Evolutionary conservation across 2,888 invertebrate genomes (phyloP).

Genomic region (Drosophila falleni): DNA sequence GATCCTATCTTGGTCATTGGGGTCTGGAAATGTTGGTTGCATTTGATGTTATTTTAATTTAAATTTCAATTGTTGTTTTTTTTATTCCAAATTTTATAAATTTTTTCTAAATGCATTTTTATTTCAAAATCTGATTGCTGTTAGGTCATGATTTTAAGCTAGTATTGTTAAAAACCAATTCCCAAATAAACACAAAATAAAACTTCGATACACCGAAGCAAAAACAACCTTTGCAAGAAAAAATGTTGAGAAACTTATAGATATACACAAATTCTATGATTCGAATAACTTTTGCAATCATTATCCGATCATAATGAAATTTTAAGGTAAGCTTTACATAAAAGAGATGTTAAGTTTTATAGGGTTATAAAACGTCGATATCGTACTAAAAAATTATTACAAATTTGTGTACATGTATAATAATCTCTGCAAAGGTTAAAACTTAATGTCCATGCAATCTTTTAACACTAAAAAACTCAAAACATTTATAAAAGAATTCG

Average conservation of each 20-base stretch:
- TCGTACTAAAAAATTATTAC: background rate
- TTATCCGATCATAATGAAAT: background rate
- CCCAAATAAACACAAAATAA: background rate
- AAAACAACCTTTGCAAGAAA: background rate
- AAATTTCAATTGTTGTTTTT: constrained; percentile 22
- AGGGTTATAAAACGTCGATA: background rate
- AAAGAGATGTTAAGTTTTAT: too few relatives aligned
- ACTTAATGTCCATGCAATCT: constrained; percentile 9
- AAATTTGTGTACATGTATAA: background rate
- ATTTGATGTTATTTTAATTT: constrained; percentile 51
- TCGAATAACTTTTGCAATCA: too few relatives aligned
- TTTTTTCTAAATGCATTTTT: background rate
- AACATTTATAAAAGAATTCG: background rate
- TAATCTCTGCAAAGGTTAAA: background rate
- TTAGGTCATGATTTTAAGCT: background rate
- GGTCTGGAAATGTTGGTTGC: constrained; percentile 87
- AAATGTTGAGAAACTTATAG: too few relatives aligned
- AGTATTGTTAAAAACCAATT: background rate
- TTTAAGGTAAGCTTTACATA: background rate
- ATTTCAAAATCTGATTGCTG: constrained; percentile 3
- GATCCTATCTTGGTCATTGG: constrained; percentile 92
- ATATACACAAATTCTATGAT: too few relatives aligned
- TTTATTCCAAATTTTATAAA: constrained; percentile 3
- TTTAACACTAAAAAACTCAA: background rate
- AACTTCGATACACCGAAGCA: background rate